Conservation (phyloP, 2,888 invertebrate species). For the Sphinx pinastri region DNA sequence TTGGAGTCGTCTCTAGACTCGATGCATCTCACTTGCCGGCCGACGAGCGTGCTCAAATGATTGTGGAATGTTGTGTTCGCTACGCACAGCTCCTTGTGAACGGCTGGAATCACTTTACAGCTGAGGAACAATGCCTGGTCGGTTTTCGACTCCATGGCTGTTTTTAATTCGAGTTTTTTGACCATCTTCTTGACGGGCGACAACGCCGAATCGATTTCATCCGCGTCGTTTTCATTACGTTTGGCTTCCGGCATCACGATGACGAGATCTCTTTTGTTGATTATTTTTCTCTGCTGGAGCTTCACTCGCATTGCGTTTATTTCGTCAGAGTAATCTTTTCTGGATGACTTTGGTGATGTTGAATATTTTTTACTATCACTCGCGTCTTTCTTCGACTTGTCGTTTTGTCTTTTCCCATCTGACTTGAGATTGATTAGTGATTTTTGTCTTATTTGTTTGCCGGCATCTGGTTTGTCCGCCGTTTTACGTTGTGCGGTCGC, state of each 20-base stretch:
- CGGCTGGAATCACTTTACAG: conserved; percentile 78
- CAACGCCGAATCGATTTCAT: conserved; percentile 65
- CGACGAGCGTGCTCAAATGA: conserved; percentile 80
- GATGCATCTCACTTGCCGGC: conserved; percentile 76
- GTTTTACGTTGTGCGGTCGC: conserved; percentile 62
- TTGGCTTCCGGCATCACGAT: conserved; percentile 58
- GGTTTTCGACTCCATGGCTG: conserved; percentile 72
- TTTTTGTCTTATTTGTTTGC: conserved; percentile 77
- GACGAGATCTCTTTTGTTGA: conserved; percentile 72
- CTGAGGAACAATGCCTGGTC: conserved; percentile 70
- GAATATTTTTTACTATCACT: conserved; percentile 67
- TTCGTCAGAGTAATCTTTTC: conserved; percentile 79
- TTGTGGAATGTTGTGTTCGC: conserved; percentile 79
- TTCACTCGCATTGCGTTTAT: conserved; percentile 78
- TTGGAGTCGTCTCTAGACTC: conserved; percentile 74
- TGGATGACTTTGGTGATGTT: conserved; percentile 64
- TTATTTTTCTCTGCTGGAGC: conserved; percentile 76
- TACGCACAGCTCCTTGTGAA: conserved; percentile 77
- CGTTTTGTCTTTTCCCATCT: conserved; percentile 68
- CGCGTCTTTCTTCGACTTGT: conserved; percentile 72
- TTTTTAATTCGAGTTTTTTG: conserved; percentile 78
- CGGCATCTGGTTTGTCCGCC: conserved; percentile 66
- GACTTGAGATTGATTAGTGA: conserved; percentile 73
- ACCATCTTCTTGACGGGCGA: conserved; percentile 80
- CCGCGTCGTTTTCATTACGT: conserved; percentile 66